Evolutionary conservation across 2,797 vertebrate genomes (phyloP).

Genomic region (Geotrypetes seraphini): DNA sequence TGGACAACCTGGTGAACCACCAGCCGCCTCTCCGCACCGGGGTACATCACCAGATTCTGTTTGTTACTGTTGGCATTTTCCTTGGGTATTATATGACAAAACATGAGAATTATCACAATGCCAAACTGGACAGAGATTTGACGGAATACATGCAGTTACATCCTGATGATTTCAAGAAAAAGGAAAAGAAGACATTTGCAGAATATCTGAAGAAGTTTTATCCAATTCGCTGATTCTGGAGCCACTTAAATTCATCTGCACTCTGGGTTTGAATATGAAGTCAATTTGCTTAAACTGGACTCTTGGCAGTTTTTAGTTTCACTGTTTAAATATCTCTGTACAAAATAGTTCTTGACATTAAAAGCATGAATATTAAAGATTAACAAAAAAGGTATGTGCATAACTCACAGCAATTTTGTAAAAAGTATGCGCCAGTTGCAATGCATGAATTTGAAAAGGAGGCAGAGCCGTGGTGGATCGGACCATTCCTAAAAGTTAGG

Average conservation of each 20-base stretch:
- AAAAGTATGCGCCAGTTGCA: too few relatives aligned
- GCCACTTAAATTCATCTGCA: too few relatives aligned
- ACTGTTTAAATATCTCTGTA: neutral
- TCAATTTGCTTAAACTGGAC: too few relatives aligned
- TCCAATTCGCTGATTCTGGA: conserved; percentile 62
- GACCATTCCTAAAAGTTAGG: too few relatives aligned
- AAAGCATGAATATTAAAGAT: neutral
- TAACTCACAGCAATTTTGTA: too few relatives aligned
- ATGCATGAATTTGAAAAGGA: too few relatives aligned
- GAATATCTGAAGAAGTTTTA: conserved; percentile 71
- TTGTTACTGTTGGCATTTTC: conserved; percentile 61
- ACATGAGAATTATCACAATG: conserved; percentile 54
- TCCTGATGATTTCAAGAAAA: conserved; percentile 54
- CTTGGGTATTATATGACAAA: conserved; percentile 72
- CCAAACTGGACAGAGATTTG: conserved; percentile 69
- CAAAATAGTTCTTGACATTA: neutral
- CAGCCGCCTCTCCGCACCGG: conserved; percentile 62
- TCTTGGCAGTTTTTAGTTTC: neutral
- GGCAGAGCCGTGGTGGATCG: too few relatives aligned
- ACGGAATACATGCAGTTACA: conserved; percentile 62
- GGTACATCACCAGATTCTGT: conserved; percentile 73
- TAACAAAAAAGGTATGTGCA: too few relatives aligned
- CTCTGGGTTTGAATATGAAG: too few relatives aligned
- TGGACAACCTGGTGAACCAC: conserved; percentile 51
- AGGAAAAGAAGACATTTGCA: conserved; percentile 63